Evolutionary conservation across 2,113 vertebrate genomes (phyloP), one percentile per base, ranked within the genome.

Genomic region (Laticauda colubrina): DNA sequence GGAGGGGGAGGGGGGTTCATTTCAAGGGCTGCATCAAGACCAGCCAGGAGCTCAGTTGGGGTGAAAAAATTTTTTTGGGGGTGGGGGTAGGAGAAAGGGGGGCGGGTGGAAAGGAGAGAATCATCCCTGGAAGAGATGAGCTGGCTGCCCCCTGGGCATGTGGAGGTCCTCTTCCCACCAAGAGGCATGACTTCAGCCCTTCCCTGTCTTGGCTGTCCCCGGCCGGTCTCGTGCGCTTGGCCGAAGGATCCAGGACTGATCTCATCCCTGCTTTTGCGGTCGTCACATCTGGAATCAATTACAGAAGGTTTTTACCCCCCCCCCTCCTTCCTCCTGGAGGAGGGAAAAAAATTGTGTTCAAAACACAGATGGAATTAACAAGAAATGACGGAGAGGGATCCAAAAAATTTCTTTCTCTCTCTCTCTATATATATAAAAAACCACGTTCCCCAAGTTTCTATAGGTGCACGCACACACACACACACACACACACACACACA

Each of bases 201-300:
- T 7, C 53, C 69, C 43, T n/a, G 3, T 12, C 54, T 57, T 89
- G 92, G 92, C 88, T 4, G 2, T 61, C 48, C 88, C 86, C 2
- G 53, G 39, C 11, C 29, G 55, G 55, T 93, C 92, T 56, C 88
- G 92, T 93, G 92, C 92, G 1, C 88, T 86, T 93, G 75, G 92
- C 88, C 34, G 21, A 26, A 3, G n/a, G 7, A 75, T 89, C 92
- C 23, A 34, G 92, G 2, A 7, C 88, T 93, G 92, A 93, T 51
- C 88, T 93, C 92, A 93, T 81, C 61, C 56, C 56, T 93, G 75
- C 55, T 51, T 86, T 93, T 81, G 92, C 61, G 92, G 88, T 56
- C 12, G 20, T 23, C n/a, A 59, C 92, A 93, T 93, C 93, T 94
- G 93, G 93, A 91, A 92, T 45, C 85, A 48, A 87, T 92, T 88